These are phyloP conservation scores for Zoanthus gigantus DNA, from an alignment of 92 coral and sea anemone genomes.

Conservation along the genomic window DNA sequence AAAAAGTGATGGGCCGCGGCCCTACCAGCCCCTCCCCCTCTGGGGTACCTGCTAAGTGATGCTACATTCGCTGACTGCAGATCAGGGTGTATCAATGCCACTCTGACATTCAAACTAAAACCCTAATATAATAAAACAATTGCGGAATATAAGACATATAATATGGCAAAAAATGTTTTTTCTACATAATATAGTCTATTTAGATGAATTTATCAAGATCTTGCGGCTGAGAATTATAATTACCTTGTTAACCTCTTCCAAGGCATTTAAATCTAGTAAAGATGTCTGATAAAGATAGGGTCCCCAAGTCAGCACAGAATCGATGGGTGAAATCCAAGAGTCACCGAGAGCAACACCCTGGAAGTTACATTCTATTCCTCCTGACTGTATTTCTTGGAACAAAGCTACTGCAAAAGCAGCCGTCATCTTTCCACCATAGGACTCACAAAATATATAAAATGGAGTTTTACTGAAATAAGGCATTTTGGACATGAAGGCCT, in stretches of 20 bases:
- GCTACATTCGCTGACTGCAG: too few species aligned
- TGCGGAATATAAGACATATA: too few species aligned
- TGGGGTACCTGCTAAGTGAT: too few species aligned
- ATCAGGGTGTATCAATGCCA: too few species aligned
- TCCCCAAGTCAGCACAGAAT: constrained; percentile 91
- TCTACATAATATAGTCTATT: too few species aligned
- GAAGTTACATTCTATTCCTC: constrained; percentile 77
- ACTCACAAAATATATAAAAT: constrained; percentile 94
- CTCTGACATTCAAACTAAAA: too few species aligned
- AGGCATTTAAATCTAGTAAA: constrained; percentile 80
- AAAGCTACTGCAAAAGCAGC: constrained; percentile 95
- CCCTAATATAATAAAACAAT: too few species aligned
- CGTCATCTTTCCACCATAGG: constrained; percentile 98
- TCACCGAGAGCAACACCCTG: constrained; percentile 96
- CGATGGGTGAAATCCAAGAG: constrained; percentile 98
- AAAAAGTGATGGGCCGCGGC: too few species aligned
- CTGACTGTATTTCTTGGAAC: constrained; percentile 72
- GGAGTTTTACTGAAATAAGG: constrained; percentile 83
- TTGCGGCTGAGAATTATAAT: too few species aligned
- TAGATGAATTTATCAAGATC: too few species aligned
- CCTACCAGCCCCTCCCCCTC: too few species aligned
- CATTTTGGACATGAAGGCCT: constrained; percentile 78
- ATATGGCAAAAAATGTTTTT: too few species aligned
- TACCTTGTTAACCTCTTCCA: constrained; percentile 66
- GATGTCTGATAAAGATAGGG: constrained; percentile 89